phyloP scores from a whole-genome alignment of 2,113 vertebrate genomes.

The Rhinogobius similis region DNA sequence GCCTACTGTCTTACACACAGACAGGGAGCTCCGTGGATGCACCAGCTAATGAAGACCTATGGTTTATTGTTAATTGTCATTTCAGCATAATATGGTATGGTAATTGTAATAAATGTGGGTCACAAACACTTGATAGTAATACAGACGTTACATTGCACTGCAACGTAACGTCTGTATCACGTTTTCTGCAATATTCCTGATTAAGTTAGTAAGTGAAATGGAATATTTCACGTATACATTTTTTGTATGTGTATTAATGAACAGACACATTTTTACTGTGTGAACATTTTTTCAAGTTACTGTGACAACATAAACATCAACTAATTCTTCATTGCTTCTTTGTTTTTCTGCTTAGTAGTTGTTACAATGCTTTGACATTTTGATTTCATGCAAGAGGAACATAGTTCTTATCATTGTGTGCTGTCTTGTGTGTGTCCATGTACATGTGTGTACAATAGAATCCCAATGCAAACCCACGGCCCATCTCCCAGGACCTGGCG shows the following conservation, averaged over 20 bases:
- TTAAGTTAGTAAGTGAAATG: neutral
- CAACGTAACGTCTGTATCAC: neutral
- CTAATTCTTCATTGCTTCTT: slow-evolving; percentile 7
- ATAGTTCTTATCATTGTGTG: neutral
- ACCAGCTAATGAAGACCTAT: slow-evolving; percentile 1
- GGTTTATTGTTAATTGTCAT: neutral
- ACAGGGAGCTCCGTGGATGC: slow-evolving; percentile 10
- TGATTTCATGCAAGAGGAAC: neutral
- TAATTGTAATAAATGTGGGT: neutral
- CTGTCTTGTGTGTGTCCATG: slow-evolving; percentile 5
- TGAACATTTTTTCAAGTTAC: neutral
- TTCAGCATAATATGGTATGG: neutral
- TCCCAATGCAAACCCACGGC: slow-evolving; percentile 90
- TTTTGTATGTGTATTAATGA: neutral
- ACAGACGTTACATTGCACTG: neutral
- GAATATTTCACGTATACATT: neutral
- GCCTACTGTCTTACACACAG: slow-evolving; percentile 35
- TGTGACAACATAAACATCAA: slow-evolving; percentile 1
- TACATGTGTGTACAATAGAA: slow-evolving; percentile 78
- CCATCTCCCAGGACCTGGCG: slow-evolving; percentile 95
- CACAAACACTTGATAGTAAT: neutral
- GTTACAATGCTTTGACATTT: neutral
- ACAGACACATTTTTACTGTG: neutral
- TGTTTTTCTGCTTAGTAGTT: slow-evolving; percentile 2
- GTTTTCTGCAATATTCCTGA: neutral